Base-by-base conservation (phyloP, 1,140 invertebrate species). In the Pseudomyrmex dendroicus region DNA sequence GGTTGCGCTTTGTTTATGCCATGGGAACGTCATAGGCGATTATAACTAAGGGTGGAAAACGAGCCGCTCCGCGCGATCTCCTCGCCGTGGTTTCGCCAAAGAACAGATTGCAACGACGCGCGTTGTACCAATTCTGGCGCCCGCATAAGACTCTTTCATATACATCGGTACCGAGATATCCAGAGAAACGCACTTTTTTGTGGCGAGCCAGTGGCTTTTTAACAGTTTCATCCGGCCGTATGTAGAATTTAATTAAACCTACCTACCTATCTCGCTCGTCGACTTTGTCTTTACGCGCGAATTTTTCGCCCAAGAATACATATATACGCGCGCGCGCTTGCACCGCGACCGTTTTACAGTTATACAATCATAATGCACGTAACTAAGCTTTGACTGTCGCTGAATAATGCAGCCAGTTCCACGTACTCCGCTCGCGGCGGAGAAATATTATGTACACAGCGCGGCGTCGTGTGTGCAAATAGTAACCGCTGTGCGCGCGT, bases 1-100 rank as follows among this genome's bases (percentile, higher is more conserved):
- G 94, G 94, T 94, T 94, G 91, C 91, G 92, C 91, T 94, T 94
- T 94, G 94, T 94, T 94, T 94, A 94, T 94, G 93, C 93, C 92
- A 94, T 94, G 93, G 91, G 93, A 94, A 93, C 92, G 89, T 91
- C 90, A 92, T 84, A 86, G 89, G 66, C 66, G 90, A 89, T 91
- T 90, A 88, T 92, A 92, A 91, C 91, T 90, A 90, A 92, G 92
- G 91, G 90, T 89, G 87, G 91, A 91, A 90, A 89, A 89, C 85
- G 73, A 89, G 88, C 57, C 50, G 77, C 22, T 25, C 70, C 35
- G 35, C 35, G 35, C 35, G 35, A 35, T 20, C 44, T n/a, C 57
- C 20, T 20, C 57, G 5, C 56, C 56, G 48, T 35, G 35, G 35
- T 35, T 35, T 35, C 50, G 64, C 15, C 46, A 10, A 50, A 64